phyloP scores from a whole-genome alignment of 2,113 vertebrate species.

The Irena cyanogastra region DNA sequence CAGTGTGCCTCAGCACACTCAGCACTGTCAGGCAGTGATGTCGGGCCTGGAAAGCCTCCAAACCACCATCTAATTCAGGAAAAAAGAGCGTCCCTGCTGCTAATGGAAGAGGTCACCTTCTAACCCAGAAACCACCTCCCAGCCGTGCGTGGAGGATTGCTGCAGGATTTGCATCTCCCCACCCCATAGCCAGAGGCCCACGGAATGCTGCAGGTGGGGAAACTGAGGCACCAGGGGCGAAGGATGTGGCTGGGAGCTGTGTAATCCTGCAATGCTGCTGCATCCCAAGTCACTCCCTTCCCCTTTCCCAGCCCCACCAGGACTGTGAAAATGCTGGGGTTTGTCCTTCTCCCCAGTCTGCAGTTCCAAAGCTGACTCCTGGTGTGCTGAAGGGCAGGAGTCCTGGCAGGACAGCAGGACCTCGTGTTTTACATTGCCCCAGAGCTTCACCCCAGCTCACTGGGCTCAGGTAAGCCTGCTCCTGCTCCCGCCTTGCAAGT shows the following conservation, averaged over 20 bases:
- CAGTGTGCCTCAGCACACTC: not conserved
- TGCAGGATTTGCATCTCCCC: not conserved
- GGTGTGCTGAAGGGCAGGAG: not conserved
- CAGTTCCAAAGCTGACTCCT: not conserved
- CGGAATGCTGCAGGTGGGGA: not conserved
- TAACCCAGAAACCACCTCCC: not conserved
- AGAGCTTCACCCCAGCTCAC: fast-evolving
- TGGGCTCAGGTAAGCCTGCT: not conserved
- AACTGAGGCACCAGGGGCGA: not conserved
- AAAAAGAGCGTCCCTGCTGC: not conserved
- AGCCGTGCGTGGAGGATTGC: fast-evolving
- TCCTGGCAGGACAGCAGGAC: not conserved
- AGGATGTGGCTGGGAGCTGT: not conserved
- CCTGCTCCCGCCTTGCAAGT: not conserved
- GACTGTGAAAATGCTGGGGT: not conserved
- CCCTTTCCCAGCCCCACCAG: not conserved
- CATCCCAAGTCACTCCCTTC: not conserved
- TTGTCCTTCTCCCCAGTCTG: not conserved
- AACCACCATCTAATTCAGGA: not conserved
- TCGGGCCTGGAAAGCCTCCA: slow-evolving; percentile 41
- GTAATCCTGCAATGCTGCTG: fast-evolving
- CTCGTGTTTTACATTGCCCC: not conserved
- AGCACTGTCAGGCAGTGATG: not conserved
- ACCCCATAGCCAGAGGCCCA: not conserved
- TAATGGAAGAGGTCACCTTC: slow-evolving; percentile 60